Evolutionary conservation across 53 echinoderm and acorn worm genomes (phyloP).

Genomic region (Paracentrotus lividus): DNA sequence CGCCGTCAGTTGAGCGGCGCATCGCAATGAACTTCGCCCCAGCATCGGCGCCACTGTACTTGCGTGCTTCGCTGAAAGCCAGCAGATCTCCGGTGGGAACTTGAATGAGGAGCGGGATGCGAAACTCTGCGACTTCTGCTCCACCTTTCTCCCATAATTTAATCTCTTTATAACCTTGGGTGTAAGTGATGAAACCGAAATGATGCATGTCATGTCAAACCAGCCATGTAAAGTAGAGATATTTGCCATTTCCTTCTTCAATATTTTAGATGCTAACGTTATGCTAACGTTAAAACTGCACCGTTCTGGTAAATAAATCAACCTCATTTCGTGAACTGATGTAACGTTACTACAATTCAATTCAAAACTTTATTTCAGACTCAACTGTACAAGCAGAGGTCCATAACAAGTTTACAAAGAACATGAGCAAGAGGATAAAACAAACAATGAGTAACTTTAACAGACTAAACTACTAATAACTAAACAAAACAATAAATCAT

Average conservation of each 20-base stretch:
- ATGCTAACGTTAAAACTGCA: neutral
- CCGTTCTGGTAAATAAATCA: neutral
- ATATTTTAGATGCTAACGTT: neutral
- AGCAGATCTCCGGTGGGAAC: constrained; percentile 74
- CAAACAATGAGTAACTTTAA: too few species aligned
- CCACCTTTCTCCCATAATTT: constrained; percentile 52
- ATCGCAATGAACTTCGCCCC: constrained; percentile 78
- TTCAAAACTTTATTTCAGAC: too few species aligned
- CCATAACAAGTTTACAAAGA: too few species aligned
- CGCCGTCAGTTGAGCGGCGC: constrained; percentile 75
- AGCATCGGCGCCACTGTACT: constrained; percentile 63
- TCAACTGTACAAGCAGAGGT: too few species aligned
- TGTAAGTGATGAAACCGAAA: neutral
- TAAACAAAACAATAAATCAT: too few species aligned
- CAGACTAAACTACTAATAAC: too few species aligned
- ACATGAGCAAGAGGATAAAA: too few species aligned
- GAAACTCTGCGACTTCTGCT: constrained; percentile 54
- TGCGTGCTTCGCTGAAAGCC: constrained; percentile 77
- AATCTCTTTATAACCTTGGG: constrained; percentile 48
- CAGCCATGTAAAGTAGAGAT: neutral
- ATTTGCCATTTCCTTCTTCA: neutral
- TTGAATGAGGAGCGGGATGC: constrained; percentile 72
- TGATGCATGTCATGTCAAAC: neutral
- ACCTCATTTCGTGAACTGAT: neutral
- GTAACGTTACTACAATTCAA: neutral